Conservation (phyloP, 1,140 invertebrate genomes). For the Macrotrachela quadricornifera region DNA sequence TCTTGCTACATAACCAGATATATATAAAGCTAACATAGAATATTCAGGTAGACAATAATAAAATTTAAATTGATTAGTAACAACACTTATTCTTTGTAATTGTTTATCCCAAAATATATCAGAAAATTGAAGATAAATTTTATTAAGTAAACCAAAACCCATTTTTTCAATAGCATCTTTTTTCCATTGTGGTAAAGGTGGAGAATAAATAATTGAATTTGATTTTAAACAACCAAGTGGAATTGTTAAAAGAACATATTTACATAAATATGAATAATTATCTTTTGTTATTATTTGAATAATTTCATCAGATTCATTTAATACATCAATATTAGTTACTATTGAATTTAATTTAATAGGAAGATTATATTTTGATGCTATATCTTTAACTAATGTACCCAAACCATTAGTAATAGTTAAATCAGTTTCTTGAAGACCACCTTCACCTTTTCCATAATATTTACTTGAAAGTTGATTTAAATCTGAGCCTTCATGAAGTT, state of each 20-base stretch:
- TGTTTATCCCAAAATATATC: constrained; percentile 85
- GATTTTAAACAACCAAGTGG: constrained; percentile 85
- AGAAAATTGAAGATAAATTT: constrained; percentile 87
- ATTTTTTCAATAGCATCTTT: constrained; percentile 61
- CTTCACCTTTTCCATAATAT: too few relatives aligned
- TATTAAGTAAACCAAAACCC: constrained; percentile 94
- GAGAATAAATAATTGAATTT: constrained; percentile 54
- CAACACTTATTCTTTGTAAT: too few relatives aligned
- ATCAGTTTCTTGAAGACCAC: too few relatives aligned
- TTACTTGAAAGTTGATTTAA: too few relatives aligned
- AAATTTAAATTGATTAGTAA: constrained; percentile 25
- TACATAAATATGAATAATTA: constrained; percentile 50
- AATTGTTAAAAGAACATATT: constrained; percentile 78
- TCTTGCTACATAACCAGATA: constrained; percentile 84
- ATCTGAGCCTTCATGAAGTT: too few relatives aligned
- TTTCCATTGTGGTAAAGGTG: constrained; percentile 87
- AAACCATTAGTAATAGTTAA: too few relatives aligned
- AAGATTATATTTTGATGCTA: too few relatives aligned
- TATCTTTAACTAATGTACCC: too few relatives aligned
- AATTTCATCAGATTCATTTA: too few relatives aligned
- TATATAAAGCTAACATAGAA: constrained; percentile 58
- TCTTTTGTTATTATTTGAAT: neutral
- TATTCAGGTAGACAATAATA: constrained; percentile 95
- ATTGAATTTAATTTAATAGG: too few relatives aligned
- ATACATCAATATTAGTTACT: too few relatives aligned